phyloP scores from a whole-genome alignment of 2,888 invertebrate species.

The Athripsodes cinereus region DNA sequence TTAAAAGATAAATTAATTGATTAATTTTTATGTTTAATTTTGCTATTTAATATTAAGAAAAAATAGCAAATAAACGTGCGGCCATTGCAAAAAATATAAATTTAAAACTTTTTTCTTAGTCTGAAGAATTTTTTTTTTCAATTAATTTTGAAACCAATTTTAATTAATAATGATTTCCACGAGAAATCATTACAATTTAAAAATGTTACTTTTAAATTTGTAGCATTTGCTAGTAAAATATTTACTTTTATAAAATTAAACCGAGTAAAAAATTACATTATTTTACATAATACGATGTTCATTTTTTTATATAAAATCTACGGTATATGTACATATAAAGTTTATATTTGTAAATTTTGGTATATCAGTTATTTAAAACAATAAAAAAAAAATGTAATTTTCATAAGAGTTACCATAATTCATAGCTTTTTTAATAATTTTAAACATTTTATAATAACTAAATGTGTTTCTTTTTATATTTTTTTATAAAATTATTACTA shows the following conservation, averaged over 20 bases:
- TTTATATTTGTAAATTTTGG: constrained; percentile 7
- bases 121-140: neutral
- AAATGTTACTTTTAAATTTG: neutral
- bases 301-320: constrained; percentile 4
- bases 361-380: constrained; percentile 18
- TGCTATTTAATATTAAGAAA: neutral
- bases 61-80: constrained; percentile 1
- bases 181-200: neutral
- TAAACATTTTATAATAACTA: no score
- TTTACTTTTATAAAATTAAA: neutral
- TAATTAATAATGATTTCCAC: neutral
- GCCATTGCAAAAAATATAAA: neutral
- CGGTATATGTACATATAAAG: constrained; percentile 3
- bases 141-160: neutral
- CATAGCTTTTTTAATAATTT: constrained; percentile 1
- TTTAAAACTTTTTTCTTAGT: no score
- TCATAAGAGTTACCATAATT: constrained; percentile 2
- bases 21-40: neutral
- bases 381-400: constrained; percentile 17
- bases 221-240: neutral
- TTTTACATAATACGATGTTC: neutral
- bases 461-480: neutral
- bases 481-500: neutral
- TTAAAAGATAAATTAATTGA: neutral
- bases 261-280: neutral